Base-by-base conservation (phyloP, 2,888 invertebrate genomes). In the Lasiommata megera region DNA sequence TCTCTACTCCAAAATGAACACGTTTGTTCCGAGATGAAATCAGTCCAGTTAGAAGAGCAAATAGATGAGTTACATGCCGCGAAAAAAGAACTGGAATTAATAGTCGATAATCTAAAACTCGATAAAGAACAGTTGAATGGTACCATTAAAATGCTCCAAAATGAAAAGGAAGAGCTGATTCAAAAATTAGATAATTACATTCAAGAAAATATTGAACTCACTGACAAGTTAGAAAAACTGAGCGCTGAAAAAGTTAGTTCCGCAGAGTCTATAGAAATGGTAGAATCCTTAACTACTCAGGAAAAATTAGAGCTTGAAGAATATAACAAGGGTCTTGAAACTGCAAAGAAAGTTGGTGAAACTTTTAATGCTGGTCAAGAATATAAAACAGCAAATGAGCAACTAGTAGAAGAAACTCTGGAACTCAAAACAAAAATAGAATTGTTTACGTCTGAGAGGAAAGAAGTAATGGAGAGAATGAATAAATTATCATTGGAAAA, bases 21-120 rank as follows among this genome's bases (percentile, higher is more conserved):
- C 73, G 95, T 96, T n/a, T 93, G 93, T 23, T 93, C 95, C 0
- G 95, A 96, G 88, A 94, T 96, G 74, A 94, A 93, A 67, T 93
- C 94, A 6, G 94, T 95, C 36, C 95, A 96, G 70, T 80, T 96
- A 60, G 96, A 97, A 79, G 96, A 96, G 77, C 94, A 95, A 76
- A 83, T 95, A 46, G 95, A 93, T 70, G 81, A 89, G 56, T 72
- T 94, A 3, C 84, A 87, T 63, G 82, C 82, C 31, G 86, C 91
- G 60, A 92, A 91, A 67, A 84, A 84, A 65, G 84, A 88, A 67
- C 68, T 93, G 28, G 80, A 88, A 70, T 75, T 85, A 50, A 87
- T 93, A 55, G 84, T 92, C 56, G 85, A 92, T 54, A 81, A 87
- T 44, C 69, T 92, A 16, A 85, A 88, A 61, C 70, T 85, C 31